Evolutionary conservation across 1,140 invertebrate genomes (phyloP).

Genomic region (Trypoxylus dichotomus): DNA sequence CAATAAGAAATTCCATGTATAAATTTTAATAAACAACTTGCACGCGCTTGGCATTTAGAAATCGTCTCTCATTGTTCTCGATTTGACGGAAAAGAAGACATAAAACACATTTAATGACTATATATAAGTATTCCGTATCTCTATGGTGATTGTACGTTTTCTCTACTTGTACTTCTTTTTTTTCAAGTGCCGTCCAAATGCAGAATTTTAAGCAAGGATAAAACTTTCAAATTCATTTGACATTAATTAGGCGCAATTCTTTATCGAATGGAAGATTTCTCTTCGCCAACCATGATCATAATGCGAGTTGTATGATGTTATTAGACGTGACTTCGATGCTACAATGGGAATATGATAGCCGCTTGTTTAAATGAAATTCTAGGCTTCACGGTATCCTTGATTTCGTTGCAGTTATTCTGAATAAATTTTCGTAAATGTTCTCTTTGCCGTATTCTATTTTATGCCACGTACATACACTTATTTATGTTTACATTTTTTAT

Average conservation of each 20-base stretch:
- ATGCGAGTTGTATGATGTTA: background rate
- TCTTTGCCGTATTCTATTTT: too few species aligned
- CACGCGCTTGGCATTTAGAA: background rate
- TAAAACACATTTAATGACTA: background rate
- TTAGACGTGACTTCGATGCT: background rate
- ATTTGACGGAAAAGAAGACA: background rate
- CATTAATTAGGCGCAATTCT: background rate
- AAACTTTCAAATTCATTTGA: background rate
- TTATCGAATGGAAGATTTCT: background rate
- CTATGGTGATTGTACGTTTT: background rate
- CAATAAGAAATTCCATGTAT: background rate
- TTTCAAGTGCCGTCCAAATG: background rate
- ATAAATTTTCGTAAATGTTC: too few species aligned
- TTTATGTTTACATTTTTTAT: too few species aligned
- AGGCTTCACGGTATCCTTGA: too few species aligned
- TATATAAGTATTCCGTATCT: background rate
- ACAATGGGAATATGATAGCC: background rate
- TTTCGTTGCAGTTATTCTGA: too few species aligned
- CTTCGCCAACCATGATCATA: background rate
- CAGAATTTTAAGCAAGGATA: slow-evolving; percentile 6
- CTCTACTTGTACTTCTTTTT: background rate
- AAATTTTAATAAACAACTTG: background rate
- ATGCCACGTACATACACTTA: too few species aligned
- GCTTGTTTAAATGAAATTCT: background rate
- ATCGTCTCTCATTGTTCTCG: background rate